Conservation (phyloP, 2,797 vertebrate species). For the Cyclura pinguis region DNA sequence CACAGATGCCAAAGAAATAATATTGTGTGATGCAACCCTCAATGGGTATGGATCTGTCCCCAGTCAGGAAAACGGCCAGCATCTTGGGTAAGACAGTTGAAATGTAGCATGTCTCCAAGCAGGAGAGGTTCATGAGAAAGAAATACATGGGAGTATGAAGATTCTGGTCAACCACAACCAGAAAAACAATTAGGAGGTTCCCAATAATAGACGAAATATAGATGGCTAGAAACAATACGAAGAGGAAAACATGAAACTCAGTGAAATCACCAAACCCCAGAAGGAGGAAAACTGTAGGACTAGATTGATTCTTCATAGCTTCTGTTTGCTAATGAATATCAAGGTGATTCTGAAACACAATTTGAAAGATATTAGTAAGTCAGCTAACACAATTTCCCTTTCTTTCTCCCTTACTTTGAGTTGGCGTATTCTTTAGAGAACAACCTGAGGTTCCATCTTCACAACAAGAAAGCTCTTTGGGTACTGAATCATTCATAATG, state of each 20-base stretch:
- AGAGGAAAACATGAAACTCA: conserved; percentile 3
- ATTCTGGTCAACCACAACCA: conserved; percentile 6
- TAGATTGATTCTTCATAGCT: conserved; percentile 14
- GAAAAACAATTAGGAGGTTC: conserved; percentile 23
- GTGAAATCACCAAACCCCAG: conserved; percentile 24
- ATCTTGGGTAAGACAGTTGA: conserved; percentile 29
- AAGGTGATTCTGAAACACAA: conserved; percentile 27
- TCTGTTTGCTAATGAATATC: neutral
- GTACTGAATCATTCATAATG: too few species aligned
- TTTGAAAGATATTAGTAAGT: neutral
- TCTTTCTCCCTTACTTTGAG: too few species aligned
- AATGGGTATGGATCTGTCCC: conserved; percentile 13
- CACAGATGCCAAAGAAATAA: conserved; percentile 34
- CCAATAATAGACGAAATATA: conserved; percentile 22
- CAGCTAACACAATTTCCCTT: too few species aligned
- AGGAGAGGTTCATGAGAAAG: conserved; percentile 33
- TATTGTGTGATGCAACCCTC: conserved; percentile 28
- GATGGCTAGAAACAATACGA: conserved; percentile 5
- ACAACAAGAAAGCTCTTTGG: too few species aligned
- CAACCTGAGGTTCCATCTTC: too few species aligned
- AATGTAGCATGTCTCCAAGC: conserved; percentile 32
- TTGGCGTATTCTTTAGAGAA: too few species aligned
- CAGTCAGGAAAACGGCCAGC: conserved; percentile 25
- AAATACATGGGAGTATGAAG: conserved; percentile 43
- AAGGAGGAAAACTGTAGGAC: conserved; percentile 6